Evolutionary conservation across 2,797 vertebrate species (phyloP), one percentile per base, ranked within the genome.

Genomic region (Pogonophryne albipinna): DNA sequence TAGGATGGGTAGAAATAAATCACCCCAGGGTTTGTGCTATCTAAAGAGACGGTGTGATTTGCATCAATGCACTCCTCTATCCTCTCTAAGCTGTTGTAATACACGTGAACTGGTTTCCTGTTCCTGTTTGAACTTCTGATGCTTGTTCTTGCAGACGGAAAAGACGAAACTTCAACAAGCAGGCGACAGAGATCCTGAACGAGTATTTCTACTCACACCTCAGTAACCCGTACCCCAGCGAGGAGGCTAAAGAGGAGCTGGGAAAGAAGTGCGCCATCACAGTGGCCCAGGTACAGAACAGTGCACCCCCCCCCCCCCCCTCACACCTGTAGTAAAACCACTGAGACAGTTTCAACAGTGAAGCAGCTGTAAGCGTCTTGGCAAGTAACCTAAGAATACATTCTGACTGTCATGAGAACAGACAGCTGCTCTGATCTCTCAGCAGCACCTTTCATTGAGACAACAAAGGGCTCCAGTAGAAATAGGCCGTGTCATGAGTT

Each of bases 161-260:
- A 96, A 97, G 98, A 92, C 96, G 98, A 92, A 99, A 99, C 93
- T 99, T 99, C 96, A 99, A 98, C 96, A 99, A 99, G 89, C 98
- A 99, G 91, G 98, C 98, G 0, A 99, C 98, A 6, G 98, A 99
- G 94, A 99, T 99, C 95, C 95, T 99, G 95, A 99, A 99, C 56
- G 98, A 99, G 90, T 99, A 99, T 94, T 99, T 99, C 95, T 99
- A 99, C 95, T 99, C 98, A 12, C 98, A 99, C 94, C 98, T 99
- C 94, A 98, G 97, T 95, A 99, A 99, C 95, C 98, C 98, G 10
- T 99, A 99, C 87, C 98, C 98, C 92, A 99, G 98, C 74, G 98
- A 99, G 94, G 98, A 99, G 94, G 98, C 98, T 91, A 99, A 99
- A 95, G 98, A 99, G 91, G 98, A 99, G 91, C 94, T 99, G 95